Evolutionary conservation across 2,113 vertebrate genomes (phyloP).

Genomic region (Anoura caudifer): DNA sequence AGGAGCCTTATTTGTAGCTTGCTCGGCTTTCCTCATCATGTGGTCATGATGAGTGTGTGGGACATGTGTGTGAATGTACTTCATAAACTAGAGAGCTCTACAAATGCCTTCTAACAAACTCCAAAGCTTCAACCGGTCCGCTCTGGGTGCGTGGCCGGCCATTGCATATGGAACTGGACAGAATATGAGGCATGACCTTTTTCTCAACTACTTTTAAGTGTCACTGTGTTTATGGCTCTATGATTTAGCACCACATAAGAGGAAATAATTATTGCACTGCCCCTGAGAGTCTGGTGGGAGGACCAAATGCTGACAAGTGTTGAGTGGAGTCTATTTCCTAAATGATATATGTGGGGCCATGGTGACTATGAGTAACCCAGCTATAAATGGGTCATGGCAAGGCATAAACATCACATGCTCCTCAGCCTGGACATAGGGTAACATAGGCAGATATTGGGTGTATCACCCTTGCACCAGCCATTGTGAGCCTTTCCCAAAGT

Average conservation of each 20-base stretch:
- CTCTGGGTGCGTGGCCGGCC: neutral
- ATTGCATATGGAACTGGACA: neutral
- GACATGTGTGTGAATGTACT: neutral
- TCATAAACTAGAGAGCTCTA: neutral
- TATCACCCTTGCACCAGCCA: constrained; percentile 49
- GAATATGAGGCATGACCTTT: neutral
- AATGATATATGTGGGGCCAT: constrained; percentile 48
- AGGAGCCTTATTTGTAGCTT: neutral
- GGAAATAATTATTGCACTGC: constrained; percentile 3
- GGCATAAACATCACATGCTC: constrained; percentile 83
- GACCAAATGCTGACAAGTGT: constrained; percentile 36
- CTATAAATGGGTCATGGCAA: constrained; percentile 82
- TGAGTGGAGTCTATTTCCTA: constrained; percentile 66
- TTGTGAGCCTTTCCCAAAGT: neutral
- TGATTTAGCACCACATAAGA: constrained; percentile 47
- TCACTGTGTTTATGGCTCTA: constrained; percentile 52
- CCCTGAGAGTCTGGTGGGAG: constrained; percentile 17
- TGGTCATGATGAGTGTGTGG: neutral
- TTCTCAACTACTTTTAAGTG: neutral
- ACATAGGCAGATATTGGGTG: constrained; percentile 60
- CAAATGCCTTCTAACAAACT: neutral
- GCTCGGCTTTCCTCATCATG: neutral
- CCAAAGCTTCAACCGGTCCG: neutral
- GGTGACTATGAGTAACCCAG: constrained; percentile 79
- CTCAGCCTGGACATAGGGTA: constrained; percentile 70